Conservation (phyloP, 2,797 vertebrate genomes). For the Alfaro cultratus region DNA sequence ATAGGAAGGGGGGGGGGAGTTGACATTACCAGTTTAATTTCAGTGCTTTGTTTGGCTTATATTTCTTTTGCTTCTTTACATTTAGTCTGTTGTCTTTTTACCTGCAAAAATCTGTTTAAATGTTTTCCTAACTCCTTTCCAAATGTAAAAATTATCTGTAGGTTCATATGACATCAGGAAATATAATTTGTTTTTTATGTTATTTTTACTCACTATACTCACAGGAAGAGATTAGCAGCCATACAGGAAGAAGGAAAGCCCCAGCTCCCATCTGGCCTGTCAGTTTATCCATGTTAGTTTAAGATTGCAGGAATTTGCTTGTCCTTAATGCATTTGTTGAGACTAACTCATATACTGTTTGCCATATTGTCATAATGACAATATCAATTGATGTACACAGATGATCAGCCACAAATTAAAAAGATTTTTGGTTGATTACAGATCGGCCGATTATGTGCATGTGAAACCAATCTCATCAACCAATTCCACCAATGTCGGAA, state of each 20-base stretch:
- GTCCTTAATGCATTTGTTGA: slow-evolving; percentile 45
- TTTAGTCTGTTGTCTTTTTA: not conserved
- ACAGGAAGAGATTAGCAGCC: slow-evolving; percentile 65
- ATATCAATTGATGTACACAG: no score
- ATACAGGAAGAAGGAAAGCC: slow-evolving; percentile 42
- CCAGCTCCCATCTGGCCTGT: slow-evolving; percentile 38
- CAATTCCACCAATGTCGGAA: no score
- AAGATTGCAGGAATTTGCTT: slow-evolving; percentile 29
- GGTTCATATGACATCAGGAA: slow-evolving; percentile 28
- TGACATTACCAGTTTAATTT: slow-evolving; percentile 12
- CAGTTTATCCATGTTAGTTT: slow-evolving; percentile 30
- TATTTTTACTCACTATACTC: slow-evolving; percentile 34
- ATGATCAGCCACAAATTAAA: no score
- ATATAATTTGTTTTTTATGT: slow-evolving; percentile 26
- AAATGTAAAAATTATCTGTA: slow-evolving; percentile 12
- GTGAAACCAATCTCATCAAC: no score
- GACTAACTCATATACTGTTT: slow-evolving; percentile 17
- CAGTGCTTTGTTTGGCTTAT: slow-evolving; percentile 31
- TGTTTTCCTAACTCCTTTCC: not conserved
- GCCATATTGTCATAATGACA: slow-evolving; percentile 1
- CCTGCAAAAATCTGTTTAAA: slow-evolving; percentile 4
- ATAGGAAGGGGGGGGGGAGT: slow-evolving; percentile 11
- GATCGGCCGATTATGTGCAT: no score
- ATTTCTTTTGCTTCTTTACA: slow-evolving; percentile 33
- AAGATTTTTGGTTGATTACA: no score